phyloP scores from a whole-genome alignment of 2,797 vertebrate species.

The Coccyzus lansbergi region DNA sequence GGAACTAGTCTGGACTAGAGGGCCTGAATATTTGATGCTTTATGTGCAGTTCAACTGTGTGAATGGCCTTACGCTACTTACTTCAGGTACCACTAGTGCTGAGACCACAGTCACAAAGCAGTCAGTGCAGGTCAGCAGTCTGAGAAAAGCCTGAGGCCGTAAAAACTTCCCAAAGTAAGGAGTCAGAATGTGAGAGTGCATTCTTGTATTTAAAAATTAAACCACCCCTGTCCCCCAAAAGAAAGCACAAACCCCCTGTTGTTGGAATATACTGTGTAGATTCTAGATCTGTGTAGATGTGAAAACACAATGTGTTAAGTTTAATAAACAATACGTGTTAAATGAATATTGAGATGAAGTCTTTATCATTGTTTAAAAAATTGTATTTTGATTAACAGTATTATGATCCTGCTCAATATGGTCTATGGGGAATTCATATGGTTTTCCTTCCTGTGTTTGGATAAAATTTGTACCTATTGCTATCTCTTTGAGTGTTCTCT shows the following conservation, averaged over 20 bases:
- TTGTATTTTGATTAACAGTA: neutral
- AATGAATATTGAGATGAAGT: neutral
- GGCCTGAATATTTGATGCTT: neutral
- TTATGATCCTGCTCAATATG: neutral
- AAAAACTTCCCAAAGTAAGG: neutral
- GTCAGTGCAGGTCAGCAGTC: neutral
- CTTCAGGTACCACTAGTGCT: neutral
- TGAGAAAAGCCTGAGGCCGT: neutral
- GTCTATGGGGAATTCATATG: neutral
- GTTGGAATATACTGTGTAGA: neutral
- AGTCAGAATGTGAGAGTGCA: neutral
- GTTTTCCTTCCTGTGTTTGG: neutral
- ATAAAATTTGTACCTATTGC: neutral
- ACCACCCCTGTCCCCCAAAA: neutral
- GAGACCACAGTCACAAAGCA: neutral
- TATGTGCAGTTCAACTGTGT: neutral
- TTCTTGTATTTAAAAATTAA: neutral
- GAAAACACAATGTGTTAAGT: neutral
- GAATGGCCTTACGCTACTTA: neutral
- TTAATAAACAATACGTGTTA: neutral
- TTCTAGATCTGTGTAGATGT: neutral
- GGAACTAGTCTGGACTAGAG: neutral
- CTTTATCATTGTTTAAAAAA: neutral
- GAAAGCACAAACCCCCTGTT: rapidly evolving
- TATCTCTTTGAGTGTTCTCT: neutral